Base-by-base conservation (phyloP, 2,888 invertebrate genomes). In the Masnerella sp. region DNA sequence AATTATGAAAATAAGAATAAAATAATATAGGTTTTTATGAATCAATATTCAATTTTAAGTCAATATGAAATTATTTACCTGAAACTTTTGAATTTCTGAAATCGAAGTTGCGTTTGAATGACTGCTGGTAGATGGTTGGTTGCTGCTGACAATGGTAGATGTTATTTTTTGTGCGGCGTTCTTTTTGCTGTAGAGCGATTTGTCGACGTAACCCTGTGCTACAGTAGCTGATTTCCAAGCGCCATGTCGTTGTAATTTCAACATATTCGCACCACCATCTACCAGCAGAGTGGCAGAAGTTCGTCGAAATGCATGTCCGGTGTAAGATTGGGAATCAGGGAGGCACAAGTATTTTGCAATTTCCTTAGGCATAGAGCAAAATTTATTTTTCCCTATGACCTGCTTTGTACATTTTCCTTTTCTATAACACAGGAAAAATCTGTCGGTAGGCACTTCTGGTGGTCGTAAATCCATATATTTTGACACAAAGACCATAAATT, bases 341-440 rank as follows among this genome's bases (percentile, higher is more conserved):
- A 78, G 52, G 7, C 75, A 74, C 40, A 73, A 62, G 51, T 49
- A 77, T 15, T 15, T 45, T n/a, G 78, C 77, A 15, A 78, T 76
- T 34, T 72, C 14, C 59, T 70, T 74, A 5, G 76, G 75, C 65
- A 77, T 73, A 18, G 30, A 12, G 40, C 56, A 61, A 40, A 78
- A 71, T 40, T 70, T 75, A 28, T 78, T 75, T 36, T 67, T 72
- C 0, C 77, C 74, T 8, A 77, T 64, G 7, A 67, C 43, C 59
- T 65, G 68, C 17, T 12, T 17, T 9, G 51, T 67, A 15, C 72
- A 79, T 65, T 64, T 74, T 18, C 75, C 74, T n/a, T 72, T 70
- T 8, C 68, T 62, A 64, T 76, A 78, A 42, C 22, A 56, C 22
- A 76, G 9, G 52, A 77, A 70, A 17, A 49, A 45, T 11, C 76